Evolutionary conservation across 2,888 invertebrate genomes (phyloP).

Genomic region (Macrosiphum euphorbiae): DNA sequence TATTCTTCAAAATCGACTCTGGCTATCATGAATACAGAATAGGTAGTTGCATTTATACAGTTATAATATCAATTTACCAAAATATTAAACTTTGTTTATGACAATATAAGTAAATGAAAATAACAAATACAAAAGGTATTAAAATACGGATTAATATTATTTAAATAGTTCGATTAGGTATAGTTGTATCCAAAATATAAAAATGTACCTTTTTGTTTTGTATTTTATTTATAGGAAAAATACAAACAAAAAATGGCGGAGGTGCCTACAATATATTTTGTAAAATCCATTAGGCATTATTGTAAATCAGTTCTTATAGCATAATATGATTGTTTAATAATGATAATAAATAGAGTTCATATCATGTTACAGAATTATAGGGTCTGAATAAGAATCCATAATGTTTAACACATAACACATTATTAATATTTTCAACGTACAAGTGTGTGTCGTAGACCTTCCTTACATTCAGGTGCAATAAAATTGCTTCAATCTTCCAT

Average conservation of each 20-base stretch:
- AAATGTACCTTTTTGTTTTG: background rate
- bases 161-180: background rate
- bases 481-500: background rate
- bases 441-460: background rate
- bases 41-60: background rate
- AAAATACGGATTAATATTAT: background rate
- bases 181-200: background rate
- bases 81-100: background rate
- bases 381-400: background rate
- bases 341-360: background rate
- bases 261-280: background rate
- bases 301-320: background rate
- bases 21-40: background rate
- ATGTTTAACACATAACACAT: background rate
- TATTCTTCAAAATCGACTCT: background rate
- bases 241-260: background rate
- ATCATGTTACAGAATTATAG: background rate
- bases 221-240: background rate
- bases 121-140: background rate
- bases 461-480: background rate
- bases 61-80: background rate
- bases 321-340: background rate
- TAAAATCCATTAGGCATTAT: background rate
- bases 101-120: background rate
- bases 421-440: background rate